Evolutionary conservation across 2,113 vertebrate genomes (phyloP), one percentile per base, ranked within the genome.

Genomic region (Aptenodytes patagonicus): DNA sequence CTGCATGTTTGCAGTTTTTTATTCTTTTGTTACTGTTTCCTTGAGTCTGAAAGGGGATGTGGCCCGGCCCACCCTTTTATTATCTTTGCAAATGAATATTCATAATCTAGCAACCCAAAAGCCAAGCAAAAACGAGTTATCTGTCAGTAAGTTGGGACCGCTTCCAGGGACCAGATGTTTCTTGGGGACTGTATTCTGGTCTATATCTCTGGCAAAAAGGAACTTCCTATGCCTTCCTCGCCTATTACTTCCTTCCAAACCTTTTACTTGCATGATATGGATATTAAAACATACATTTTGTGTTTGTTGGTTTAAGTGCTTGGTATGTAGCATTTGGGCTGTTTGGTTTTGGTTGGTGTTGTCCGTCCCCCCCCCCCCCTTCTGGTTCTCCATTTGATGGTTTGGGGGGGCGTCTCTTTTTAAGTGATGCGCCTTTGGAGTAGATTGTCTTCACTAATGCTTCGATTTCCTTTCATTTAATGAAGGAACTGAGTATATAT

Each of bases 21-120:
- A 13, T 72, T 72, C 44, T 81, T 95, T 90, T 89, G 66, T 89
- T 92, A 57, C 54, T 94, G 0, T 60, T 96, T 97, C 93, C 94
- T 96, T 93, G 95, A 97, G 73, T 97, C 95, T 95, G 71, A 69
- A 96, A 90, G 96, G 95, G 94, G 83, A 95, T 96, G 47, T 73
- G 79, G 83, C 75, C 96, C 24, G 86, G 95, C 96, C 92, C 92
- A 73, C 91, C 82, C 58, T 97, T 95, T 97, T 89, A 95, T 93
- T 98, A 94, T 91, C 83, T 97, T 97, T 92, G 79, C 90, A 96
- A 98, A 98, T 98, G 97, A 97, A 28, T 98, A 93, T 96, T 94
- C 40, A 29, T 95, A 86, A 96, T 97, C 73, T 90, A 82, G 84
- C 73, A 93, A 94, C 78, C 52, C 84, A 91, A 97, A 94, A 97